Percentiles rank a stretch among this genome's conserved stretches.
Evolutionary conservation across 1,140 invertebrate species (phyloP).

Genomic region (Drepana arcuata): DNA sequence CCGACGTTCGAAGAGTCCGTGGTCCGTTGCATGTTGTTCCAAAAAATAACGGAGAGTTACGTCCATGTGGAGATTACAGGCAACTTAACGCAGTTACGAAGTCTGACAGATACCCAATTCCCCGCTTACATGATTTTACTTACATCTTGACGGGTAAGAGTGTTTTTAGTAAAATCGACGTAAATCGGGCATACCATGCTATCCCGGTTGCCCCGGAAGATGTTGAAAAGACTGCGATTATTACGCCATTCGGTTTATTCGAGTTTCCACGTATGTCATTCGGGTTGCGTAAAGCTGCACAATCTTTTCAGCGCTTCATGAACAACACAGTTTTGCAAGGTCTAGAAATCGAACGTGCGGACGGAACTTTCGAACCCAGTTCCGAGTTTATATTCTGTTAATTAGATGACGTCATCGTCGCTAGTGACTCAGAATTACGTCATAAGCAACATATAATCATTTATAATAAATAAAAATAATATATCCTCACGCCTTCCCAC

Average conservation of each 20-base stretch:
- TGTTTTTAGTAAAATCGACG: neutral
- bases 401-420: slow-evolving; percentile 2
- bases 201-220: neutral
- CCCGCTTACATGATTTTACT: neutral
- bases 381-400: slow-evolving; percentile 2
- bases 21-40: slow-evolving; percentile 42
- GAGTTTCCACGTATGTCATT: slow-evolving; percentile 4
- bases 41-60: slow-evolving; percentile 39
- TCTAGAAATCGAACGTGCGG: too few relatives aligned
- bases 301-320: slow-evolving; percentile 6
- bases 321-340: neutral
- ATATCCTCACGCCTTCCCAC: too few relatives aligned
- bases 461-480: too few relatives aligned
- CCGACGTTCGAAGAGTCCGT: slow-evolving; percentile 14
- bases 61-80: slow-evolving; percentile 54
- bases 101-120: slow-evolving; percentile 37
- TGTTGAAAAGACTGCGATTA: slow-evolving; percentile 4
- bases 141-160: neutral
- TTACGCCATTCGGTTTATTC: slow-evolving; percentile 3
- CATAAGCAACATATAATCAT: neutral
- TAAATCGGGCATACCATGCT: slow-evolving; percentile 1
- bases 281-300: slow-evolving; percentile 2
- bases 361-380: too few relatives aligned
- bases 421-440: neutral
- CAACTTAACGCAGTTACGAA: slow-evolving; percentile 41